Evolutionary conservation across 2,113 vertebrate genomes (phyloP), one percentile per base, ranked within the genome.

Genomic region (Lepus europaeus): DNA sequence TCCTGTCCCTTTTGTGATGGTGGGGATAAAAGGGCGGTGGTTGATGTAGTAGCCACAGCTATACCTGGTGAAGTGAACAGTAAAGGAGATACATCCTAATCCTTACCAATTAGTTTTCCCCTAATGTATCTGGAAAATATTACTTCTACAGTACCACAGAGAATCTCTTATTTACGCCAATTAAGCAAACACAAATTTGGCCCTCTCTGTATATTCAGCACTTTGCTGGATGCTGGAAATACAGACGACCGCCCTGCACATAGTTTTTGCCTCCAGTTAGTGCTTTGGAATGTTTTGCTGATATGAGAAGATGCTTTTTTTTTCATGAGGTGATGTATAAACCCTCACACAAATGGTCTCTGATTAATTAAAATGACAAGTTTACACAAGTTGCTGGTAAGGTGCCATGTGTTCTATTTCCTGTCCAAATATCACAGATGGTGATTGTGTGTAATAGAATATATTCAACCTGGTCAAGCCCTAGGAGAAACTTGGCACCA

Each of bases 361-460:
- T 77, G 77, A 79, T 14, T 81, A 77, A 33, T 87, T 84, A 74
- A 95, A 94, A 78, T 27, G 53, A 87, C 59, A 90, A 23, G 53
- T 79, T 93, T 85, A 78, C 74, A 45, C 77, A 84, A 68, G 63
- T 63, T 87, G 6, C 33, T 72, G n/a, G 72, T 91, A 84, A 84
- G 56, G 45, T 73, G 64, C 64, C 53, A 72, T 64, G 63, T 27
- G 1, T 91, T 72, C 85, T 76, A 3, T 69, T 66, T 95, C 76
- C 39, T 91, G 70, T 80, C 79, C 87, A 68, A 76, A 89, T 80
- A 61, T 66, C 74, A 69, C 68, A 76, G 59, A 87, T 49, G 49
- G 70, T n/a, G 36, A 64, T 19, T 22, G 23, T 20, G 25, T 87
- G 39, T 89, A 51, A 76, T 9, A 70, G 68, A 61, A 70, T 56